Conservation (phyloP, 2,113 vertebrate species). For the Theropithecus gelada region DNA sequence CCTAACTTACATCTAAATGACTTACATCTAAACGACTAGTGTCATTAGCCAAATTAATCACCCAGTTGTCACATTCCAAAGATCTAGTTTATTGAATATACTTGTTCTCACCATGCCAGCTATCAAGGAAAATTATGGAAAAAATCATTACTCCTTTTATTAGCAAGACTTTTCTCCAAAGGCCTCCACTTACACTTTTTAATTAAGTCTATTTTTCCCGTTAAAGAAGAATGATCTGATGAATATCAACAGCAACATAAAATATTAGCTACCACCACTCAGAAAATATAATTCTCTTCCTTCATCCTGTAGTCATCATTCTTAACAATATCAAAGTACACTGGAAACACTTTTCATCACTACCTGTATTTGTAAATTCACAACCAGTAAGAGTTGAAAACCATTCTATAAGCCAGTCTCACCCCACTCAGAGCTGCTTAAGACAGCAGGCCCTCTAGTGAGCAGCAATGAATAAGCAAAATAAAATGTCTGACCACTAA, state of each 20-base stretch:
- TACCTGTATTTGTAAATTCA: neutral
- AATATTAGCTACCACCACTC: neutral
- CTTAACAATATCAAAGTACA: conserved; percentile 25
- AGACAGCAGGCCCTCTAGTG: neutral
- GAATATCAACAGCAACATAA: neutral
- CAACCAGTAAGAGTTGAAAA: neutral
- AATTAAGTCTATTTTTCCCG: neutral
- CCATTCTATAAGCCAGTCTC: neutral
- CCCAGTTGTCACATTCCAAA: neutral
- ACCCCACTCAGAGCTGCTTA: neutral
- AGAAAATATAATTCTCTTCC: neutral
- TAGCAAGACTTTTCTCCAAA: neutral
- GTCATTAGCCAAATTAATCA: neutral
- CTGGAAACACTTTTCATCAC: neutral
- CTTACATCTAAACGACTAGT: neutral
- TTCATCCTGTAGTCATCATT: conserved; percentile 9
- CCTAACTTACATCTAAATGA: neutral
- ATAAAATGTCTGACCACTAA: neutral
- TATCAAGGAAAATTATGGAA: neutral
- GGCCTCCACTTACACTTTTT: neutral
- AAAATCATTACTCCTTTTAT: neutral
- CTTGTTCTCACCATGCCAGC: neutral
- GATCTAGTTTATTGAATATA: neutral
- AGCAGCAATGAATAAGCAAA: neutral
- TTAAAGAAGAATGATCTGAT: neutral